A percentile compares a stretch with the other conserved stretches of the same genome.
Conservation (phyloP, 2,797 vertebrate genomes). For the Sebastolobus alascanus region DNA sequence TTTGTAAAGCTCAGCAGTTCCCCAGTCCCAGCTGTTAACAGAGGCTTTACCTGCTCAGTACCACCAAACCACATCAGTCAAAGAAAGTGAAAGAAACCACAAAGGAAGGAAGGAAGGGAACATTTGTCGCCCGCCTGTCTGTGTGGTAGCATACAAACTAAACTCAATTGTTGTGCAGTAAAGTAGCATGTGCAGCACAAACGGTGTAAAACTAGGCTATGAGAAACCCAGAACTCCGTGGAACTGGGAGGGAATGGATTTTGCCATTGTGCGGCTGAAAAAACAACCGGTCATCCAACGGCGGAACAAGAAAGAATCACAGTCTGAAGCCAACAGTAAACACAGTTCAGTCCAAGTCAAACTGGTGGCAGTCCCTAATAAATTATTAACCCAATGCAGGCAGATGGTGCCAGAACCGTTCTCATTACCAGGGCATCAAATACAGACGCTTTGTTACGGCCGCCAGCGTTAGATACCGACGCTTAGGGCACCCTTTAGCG, state of each 20-base stretch:
- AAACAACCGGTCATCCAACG: conserved; percentile 66
- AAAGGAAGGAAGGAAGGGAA: conserved; percentile 34
- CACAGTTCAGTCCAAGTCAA: conserved; percentile 46
- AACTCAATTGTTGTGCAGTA: conserved; percentile 28
- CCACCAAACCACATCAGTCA: conserved; percentile 53
- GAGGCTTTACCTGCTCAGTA: conserved; percentile 40
- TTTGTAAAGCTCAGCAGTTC: conserved; percentile 38
- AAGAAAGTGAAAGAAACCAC: conserved; percentile 53
- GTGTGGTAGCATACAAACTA: conserved; percentile 21
- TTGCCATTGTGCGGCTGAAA: conserved; percentile 68
- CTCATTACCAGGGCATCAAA: too few species aligned
- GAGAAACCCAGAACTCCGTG: conserved; percentile 26
- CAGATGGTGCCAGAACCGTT: neutral
- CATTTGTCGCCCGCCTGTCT: conserved; percentile 19
- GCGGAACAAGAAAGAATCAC: conserved; percentile 60
- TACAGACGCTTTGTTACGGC: too few species aligned
- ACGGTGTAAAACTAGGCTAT: conserved; percentile 36
- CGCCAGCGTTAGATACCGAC: too few species aligned
- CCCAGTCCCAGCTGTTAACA: conserved; percentile 36
- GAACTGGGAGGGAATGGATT: conserved; percentile 45
- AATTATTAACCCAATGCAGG: conserved; percentile 62
- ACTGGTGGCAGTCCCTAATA: conserved; percentile 24
- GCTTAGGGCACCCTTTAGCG: too few species aligned
- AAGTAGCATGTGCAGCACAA: conserved; percentile 51
- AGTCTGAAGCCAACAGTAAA: conserved; percentile 57